These are phyloP conservation scores for Halyomorpha halys DNA, from an alignment of 1,140 invertebrate genomes.

Conservation along the genomic window DNA sequence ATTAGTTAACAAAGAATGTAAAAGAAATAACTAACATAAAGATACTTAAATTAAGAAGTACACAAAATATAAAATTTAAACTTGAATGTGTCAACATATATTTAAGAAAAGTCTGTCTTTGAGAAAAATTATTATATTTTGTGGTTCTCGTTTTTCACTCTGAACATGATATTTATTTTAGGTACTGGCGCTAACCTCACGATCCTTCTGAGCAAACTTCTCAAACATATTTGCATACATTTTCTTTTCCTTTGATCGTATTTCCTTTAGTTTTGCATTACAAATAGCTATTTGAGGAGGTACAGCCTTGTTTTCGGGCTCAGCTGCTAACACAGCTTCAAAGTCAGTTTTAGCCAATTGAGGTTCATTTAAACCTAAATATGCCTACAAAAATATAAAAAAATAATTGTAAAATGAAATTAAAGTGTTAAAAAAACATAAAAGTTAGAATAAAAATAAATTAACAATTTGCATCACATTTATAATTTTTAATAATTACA, in stretches of 20 bases:
- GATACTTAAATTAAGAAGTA: no score
- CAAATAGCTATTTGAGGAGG: conserved; percentile 63
- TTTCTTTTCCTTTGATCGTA: conserved; percentile 72
- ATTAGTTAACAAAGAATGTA: no score
- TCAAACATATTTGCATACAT: conserved; percentile 93
- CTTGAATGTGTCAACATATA: no score
- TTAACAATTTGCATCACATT: no score
- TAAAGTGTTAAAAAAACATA: no score
- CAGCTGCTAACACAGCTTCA: conserved; percentile 54
- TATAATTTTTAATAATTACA: no score
- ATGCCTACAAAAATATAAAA: conserved; percentile 42
- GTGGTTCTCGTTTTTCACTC: no score
- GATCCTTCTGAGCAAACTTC: conserved; percentile 67
- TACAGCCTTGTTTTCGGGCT: conserved; percentile 76
- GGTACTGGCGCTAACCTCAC: conserved; percentile 4
- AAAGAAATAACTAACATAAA: no score
- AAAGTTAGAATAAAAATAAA: no score
- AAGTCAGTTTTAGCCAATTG: conserved; percentile 73
- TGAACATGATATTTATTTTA: background rate
- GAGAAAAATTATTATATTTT: no score
- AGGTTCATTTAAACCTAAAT: conserved; percentile 62
- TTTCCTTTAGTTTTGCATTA: conserved; percentile 61
- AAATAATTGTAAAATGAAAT: background rate
- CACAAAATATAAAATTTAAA: no score
- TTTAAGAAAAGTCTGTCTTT: no score